Base-by-base conservation (phyloP, 2,113 vertebrate genomes). In the Rafetus swinhoei region DNA sequence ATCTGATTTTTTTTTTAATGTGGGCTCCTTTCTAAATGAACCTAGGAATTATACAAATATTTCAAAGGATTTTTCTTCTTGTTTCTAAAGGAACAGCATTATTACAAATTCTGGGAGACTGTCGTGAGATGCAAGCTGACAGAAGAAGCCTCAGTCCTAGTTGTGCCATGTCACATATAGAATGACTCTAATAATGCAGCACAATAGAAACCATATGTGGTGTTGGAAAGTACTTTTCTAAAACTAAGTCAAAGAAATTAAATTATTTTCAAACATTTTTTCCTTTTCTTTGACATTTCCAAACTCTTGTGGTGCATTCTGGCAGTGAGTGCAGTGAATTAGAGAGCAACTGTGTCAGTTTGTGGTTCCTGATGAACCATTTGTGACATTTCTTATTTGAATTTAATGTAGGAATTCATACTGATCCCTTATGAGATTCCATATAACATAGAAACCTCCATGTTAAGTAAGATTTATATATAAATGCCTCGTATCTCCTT, bases 301-400 rank as follows among this genome's bases (percentile, higher is more conserved):
- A 77, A 50, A 77, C 35, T 25, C 15, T 8, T 15, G 7, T 11
- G 10, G 39, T 39, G 54, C 56, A 25, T 88, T 35, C 79, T 83
- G 25, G 7, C 3, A 90, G 69, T 4, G 39, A 21, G 79, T 45
- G 13, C 12, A 93, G 82, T 81, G 21, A 1, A n/a, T 29, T 93
- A n/a, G 32, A 95, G 90, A 80, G 74, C 81, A 19, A 19, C 1
- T 39, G 19, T 91, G 4, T 89, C 55, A 15, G 69, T 91, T 57
- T 39, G 18, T 27, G 10, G 8, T 74, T 91, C 57, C 55, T 90
- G 19, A 81, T 82, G 19, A 91, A 93, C 94, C 55, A 79, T 39
- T 84, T 81, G 72, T 86, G 56, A 25, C n/a, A 87, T 87, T 85
- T 93, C 81, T 96, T 84, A 86, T 93, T 94, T 93, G 55, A 86